Evolutionary conservation across 2,888 invertebrate species (phyloP).

Genomic region (Sympetrum striolatum): DNA sequence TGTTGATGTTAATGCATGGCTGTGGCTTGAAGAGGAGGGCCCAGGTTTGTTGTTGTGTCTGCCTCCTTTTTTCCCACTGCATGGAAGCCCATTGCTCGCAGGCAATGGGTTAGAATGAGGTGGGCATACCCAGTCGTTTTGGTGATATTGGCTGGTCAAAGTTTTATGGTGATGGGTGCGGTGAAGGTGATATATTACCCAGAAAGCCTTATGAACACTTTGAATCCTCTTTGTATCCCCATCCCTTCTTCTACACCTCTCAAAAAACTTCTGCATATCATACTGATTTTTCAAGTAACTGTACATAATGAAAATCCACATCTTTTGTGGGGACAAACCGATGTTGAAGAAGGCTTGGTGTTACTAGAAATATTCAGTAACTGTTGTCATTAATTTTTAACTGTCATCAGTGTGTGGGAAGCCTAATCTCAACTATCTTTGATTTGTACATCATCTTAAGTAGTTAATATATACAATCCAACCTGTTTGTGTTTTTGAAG

Average conservation of each 20-base stretch:
- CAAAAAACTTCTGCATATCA: conserved; percentile 28
- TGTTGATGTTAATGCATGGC: conserved; percentile 44
- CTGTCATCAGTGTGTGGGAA: conserved; percentile 32
- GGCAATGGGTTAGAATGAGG: conserved; percentile 10
- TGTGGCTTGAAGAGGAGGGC: conserved; percentile 40
- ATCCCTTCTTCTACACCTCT: conserved; percentile 1
- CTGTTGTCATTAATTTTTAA: conserved; percentile 37
- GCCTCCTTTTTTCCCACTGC: conserved; percentile 26
- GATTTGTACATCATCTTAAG: neutral
- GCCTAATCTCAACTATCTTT: conserved; percentile 28
- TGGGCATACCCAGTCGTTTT: conserved; percentile 23
- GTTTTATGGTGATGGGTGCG: conserved; percentile 18
- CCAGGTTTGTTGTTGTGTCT: conserved; percentile 44
- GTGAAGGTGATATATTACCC: conserved; percentile 37
- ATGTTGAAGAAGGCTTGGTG: conserved; percentile 21
- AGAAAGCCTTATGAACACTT: conserved; percentile 31
- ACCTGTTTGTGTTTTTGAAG: neutral
- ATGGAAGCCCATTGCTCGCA: neutral
- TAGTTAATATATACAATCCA: neutral
- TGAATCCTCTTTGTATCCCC: conserved; percentile 11
- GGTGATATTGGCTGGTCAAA: conserved; percentile 27
- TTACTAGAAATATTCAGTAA: conserved; percentile 25
- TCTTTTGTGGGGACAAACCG: neutral
- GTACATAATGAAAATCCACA: neutral
- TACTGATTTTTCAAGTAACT: neutral